phyloP scores from a whole-genome alignment of 2,888 invertebrate genomes.

The Pachymerium ferrugineum region DNA sequence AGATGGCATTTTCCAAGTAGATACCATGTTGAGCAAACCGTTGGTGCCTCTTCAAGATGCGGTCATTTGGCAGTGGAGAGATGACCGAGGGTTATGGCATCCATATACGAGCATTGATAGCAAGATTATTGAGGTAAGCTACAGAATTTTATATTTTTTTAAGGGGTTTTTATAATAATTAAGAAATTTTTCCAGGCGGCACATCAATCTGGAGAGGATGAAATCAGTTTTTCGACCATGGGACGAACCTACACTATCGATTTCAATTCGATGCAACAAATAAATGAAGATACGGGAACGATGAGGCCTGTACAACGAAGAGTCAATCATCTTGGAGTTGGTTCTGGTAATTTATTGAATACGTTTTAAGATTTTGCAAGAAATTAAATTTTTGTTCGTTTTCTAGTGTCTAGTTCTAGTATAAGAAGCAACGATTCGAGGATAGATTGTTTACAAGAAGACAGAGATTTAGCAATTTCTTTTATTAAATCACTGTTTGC shows the following conservation, averaged over 20 bases:
- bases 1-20: slow-evolving; percentile 92
- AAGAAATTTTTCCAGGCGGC: slow-evolving; percentile 57
- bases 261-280: slow-evolving; percentile 95
- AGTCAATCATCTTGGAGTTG: slow-evolving; percentile 42
- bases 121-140: slow-evolving; percentile 75
- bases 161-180: not conserved
- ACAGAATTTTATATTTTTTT: not conserved
- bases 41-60: slow-evolving; percentile 55
- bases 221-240: slow-evolving; percentile 83
- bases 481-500: slow-evolving; percentile 78
- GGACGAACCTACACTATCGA: slow-evolving; percentile 94
- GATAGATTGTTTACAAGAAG: slow-evolving; percentile 63
- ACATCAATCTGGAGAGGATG: slow-evolving; percentile 88
- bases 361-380: not conserved
- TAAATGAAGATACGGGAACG: slow-evolving; percentile 95
- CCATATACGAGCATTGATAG: slow-evolving; percentile 90
- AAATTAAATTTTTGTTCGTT: slow-evolving; percentile 1
- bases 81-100: slow-evolving; percentile 84
- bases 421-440: slow-evolving; percentile 55
- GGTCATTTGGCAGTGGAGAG: slow-evolving; percentile 95
- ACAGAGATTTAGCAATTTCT: slow-evolving; percentile 63
- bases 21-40: slow-evolving; percentile 63
- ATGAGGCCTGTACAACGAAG: slow-evolving; percentile 84
- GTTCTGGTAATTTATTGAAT: slow-evolving; percentile 32
- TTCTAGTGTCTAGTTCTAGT: slow-evolving; percentile 38